phyloP scores from a whole-genome alignment of 2,113 vertebrate species.

The Lates calcarifer region DNA sequence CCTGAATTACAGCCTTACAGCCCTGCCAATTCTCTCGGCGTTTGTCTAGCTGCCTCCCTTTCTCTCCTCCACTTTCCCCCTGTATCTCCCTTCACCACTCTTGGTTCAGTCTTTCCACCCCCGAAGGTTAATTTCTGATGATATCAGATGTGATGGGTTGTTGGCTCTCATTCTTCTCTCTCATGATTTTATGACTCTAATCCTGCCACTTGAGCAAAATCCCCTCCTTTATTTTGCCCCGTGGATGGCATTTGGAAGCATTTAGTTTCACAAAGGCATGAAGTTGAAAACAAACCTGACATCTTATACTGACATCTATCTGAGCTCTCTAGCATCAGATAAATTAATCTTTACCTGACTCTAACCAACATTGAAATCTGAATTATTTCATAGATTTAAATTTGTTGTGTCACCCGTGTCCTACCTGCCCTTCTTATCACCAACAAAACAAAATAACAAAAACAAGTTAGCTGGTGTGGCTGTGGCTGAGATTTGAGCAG shows the following conservation, averaged over 20 bases:
- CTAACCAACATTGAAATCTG: constrained; percentile 35
- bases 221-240: constrained; percentile 61
- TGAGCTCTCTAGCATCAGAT: constrained; percentile 41
- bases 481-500: constrained; percentile 15
- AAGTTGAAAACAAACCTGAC: constrained; percentile 65
- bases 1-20: constrained; percentile 74
- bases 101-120: constrained; percentile 64
- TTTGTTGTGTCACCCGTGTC: constrained; percentile 13
- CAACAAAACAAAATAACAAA: constrained; percentile 25
- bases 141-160: constrained; percentile 74
- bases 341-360: constrained; percentile 39
- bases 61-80: constrained; percentile 23
- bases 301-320: constrained; percentile 60
- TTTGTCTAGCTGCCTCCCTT: constrained; percentile 66
- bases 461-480: constrained; percentile 28
- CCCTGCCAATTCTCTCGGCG: constrained; percentile 68
- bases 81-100: constrained; percentile 56
- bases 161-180: constrained; percentile 74
- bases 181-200: constrained; percentile 73
- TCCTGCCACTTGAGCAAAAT: constrained; percentile 73
- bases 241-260: constrained; percentile 66
- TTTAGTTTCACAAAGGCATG: constrained; percentile 65
- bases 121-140: constrained; percentile 79
- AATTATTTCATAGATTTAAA: constrained; percentile 42
- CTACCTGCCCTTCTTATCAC: constrained; percentile 24